Evolutionary conservation across 2,888 invertebrate species (phyloP).

Genomic region (Ephialtes manifestator): DNA sequence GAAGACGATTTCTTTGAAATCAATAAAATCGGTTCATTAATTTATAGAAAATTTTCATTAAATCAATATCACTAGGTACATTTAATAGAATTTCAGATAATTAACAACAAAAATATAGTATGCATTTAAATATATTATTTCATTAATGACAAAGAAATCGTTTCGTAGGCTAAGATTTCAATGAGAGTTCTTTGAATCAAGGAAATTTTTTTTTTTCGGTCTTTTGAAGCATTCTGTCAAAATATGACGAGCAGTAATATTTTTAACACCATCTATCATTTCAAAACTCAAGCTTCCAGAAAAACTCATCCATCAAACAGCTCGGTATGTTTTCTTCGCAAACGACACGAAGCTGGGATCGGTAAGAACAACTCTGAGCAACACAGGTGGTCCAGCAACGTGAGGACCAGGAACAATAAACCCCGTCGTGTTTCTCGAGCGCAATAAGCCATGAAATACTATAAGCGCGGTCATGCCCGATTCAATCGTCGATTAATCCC

Average conservation of each 20-base stretch:
- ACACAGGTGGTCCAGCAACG: conserved; percentile 77
- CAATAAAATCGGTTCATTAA: no score
- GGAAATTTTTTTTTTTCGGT: neutral
- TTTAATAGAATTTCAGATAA: no score
- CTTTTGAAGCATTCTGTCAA: neutral
- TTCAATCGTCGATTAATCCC: conserved; percentile 76
- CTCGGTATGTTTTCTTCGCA: neutral
- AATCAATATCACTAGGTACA: no score
- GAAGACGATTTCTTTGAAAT: no score
- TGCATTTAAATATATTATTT: no score
- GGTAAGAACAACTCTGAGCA: conserved; percentile 52
- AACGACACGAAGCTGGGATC: neutral
- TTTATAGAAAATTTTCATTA: no score
- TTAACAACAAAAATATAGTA: no score
- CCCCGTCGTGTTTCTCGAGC: conserved; percentile 62
- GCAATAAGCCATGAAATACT: conserved; percentile 75
- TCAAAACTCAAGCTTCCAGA: neutral
- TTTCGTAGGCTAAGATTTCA: no score
- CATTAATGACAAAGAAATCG: no score
- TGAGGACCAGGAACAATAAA: conserved; percentile 71
- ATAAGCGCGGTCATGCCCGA: conserved; percentile 74
- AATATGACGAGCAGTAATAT: neutral
- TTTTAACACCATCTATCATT: neutral
- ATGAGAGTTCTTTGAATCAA: neutral
- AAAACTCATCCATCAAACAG: neutral